Conservation (phyloP, 2,113 vertebrate genomes). For the Hydropotes inermis region DNA sequence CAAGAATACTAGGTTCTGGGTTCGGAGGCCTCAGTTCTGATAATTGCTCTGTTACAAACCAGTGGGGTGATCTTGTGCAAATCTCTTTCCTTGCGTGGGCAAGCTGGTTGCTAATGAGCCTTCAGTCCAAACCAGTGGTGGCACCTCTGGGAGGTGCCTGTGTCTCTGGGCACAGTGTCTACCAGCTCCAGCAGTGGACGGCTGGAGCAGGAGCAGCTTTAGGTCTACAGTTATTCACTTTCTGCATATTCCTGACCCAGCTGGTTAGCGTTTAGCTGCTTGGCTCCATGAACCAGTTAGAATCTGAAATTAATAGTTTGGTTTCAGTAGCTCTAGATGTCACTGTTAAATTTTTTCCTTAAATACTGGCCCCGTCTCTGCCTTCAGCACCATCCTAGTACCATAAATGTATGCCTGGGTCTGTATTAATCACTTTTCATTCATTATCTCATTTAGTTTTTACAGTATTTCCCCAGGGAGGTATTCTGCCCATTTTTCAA, state of each 20-base stretch:
- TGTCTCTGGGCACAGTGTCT: background rate
- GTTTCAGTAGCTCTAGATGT: background rate
- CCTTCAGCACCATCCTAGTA: background rate
- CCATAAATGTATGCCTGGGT: background rate
- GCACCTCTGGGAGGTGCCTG: background rate
- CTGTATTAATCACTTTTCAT: background rate
- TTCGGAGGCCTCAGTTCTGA: background rate
- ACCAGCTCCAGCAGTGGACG: background rate
- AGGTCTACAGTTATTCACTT: background rate
- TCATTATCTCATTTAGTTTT: background rate
- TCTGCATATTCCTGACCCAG: background rate
- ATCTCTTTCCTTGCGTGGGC: background rate
- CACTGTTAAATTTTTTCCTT: background rate
- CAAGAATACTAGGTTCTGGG: background rate
- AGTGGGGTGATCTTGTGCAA: background rate
- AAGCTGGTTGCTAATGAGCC: background rate
- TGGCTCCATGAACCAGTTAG: background rate
- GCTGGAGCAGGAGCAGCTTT: background rate
- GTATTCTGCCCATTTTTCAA: background rate
- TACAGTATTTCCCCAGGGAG: background rate
- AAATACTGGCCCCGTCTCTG: background rate
- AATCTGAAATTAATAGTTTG: background rate
- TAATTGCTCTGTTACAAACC: background rate
- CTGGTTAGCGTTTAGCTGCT: background rate
- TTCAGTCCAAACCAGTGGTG: background rate